These are phyloP conservation scores for Fistularia commersonii DNA, from an alignment of 2,797 vertebrate species.

Conservation along the genomic window DNA sequence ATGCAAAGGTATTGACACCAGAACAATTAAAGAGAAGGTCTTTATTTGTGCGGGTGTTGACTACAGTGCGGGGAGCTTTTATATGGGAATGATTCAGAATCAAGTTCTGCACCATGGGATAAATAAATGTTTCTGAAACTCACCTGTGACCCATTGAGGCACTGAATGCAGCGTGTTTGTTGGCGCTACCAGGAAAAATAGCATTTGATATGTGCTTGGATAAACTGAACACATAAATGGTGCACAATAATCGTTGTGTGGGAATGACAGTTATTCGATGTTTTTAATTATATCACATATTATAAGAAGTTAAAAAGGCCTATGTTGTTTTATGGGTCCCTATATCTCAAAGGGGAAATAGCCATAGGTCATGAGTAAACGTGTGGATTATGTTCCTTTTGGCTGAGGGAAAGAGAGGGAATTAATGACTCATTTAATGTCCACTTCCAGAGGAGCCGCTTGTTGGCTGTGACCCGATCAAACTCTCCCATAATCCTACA, in stretches of 20 bases:
- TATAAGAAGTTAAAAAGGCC: conserved; percentile 43
- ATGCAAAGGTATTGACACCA: conserved; percentile 65
- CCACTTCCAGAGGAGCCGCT: conserved; percentile 58
- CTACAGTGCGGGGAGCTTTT: conserved; percentile 39
- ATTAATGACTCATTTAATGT: conserved; percentile 71
- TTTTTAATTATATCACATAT: conserved; percentile 54
- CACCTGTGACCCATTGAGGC: conserved; percentile 57
- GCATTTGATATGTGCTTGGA: conserved; percentile 44
- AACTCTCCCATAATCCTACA: conserved; percentile 64
- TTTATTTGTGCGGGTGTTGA: conserved; percentile 58
- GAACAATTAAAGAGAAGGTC: conserved; percentile 56
- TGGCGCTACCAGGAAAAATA: conserved; percentile 40
- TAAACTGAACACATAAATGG: conserved; percentile 35
- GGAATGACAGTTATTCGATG: conserved; percentile 56
- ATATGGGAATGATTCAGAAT: conserved; percentile 38
- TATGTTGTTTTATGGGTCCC: conserved; percentile 41
- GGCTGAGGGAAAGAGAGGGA: conserved; percentile 56
- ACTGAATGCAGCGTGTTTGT: conserved; percentile 40
- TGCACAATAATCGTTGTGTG: conserved; percentile 40
- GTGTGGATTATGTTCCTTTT: conserved; percentile 54
- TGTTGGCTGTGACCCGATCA: conserved; percentile 60
- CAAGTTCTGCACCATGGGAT: conserved; percentile 51
- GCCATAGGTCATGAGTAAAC: conserved; percentile 33
- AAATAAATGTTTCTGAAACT: conserved; percentile 53
- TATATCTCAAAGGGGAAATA: conserved; percentile 27